phyloP scores from a whole-genome alignment of 2,113 vertebrate genomes.

The Anser cygnoides region DNA sequence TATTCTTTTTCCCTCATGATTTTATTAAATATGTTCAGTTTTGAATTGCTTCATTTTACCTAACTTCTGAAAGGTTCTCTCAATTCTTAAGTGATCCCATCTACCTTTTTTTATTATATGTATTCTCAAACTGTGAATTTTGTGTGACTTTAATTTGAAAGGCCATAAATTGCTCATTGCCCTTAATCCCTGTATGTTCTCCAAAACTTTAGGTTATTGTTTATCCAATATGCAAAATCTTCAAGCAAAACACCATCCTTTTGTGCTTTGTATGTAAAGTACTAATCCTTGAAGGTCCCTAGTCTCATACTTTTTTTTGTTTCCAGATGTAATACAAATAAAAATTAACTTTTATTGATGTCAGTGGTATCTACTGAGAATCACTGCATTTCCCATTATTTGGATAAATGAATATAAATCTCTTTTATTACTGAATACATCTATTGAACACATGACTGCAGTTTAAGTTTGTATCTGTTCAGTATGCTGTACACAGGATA shows the following conservation, averaged over 20 bases:
- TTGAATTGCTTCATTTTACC: background rate
- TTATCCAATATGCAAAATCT: background rate
- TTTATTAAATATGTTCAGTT: background rate
- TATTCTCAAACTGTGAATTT: background rate
- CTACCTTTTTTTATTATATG: background rate
- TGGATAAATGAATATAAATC: background rate
- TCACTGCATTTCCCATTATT: background rate
- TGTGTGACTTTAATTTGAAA: background rate
- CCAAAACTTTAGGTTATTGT: background rate
- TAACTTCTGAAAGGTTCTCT: background rate
- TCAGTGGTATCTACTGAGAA: background rate
- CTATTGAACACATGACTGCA: background rate
- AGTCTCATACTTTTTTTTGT: background rate
- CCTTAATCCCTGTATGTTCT: background rate
- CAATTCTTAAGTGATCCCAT: background rate
- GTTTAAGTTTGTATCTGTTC: background rate
- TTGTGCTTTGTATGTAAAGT: background rate
- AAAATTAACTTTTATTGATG: conserved; percentile 1
- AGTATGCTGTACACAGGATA: background rate
- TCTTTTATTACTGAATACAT: background rate
- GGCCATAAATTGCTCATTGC: background rate
- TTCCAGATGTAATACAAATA: background rate
- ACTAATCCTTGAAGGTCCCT: background rate
- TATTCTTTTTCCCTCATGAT: background rate
- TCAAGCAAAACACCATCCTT: background rate